Evolutionary conservation across 2,113 vertebrate genomes (phyloP).

Genomic region (Turdus rufiventris): DNA sequence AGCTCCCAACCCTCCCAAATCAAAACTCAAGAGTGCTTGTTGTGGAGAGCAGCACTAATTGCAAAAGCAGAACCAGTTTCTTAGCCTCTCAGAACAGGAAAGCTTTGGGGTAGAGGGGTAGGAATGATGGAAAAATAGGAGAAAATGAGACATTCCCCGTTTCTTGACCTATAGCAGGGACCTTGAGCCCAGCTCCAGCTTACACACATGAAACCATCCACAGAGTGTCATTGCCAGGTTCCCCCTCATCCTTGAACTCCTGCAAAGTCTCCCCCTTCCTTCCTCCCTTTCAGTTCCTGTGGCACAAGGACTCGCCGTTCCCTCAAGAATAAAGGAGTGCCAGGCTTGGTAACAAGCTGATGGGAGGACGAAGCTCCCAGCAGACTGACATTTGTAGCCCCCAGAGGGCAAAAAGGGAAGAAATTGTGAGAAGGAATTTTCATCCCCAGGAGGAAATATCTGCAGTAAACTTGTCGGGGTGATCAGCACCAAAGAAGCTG

Average conservation of each 20-base stretch:
- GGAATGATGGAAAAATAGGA: neutral
- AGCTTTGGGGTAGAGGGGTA: neutral
- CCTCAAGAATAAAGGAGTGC: neutral
- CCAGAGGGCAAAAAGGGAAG: neutral
- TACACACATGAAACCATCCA: neutral
- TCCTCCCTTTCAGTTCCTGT: neutral
- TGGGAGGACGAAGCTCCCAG: neutral
- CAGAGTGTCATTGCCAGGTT: neutral
- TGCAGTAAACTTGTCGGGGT: accelerated
- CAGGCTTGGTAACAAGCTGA: neutral
- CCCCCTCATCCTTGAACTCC: neutral
- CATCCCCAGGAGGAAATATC: neutral
- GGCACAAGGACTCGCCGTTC: neutral
- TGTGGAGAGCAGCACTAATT: neutral
- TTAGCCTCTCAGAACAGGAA: neutral
- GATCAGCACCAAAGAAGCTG: neutral
- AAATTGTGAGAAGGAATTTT: neutral
- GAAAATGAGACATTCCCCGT: neutral
- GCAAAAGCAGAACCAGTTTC: neutral
- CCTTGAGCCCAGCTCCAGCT: neutral
- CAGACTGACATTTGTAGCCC: neutral
- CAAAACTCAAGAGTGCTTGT: neutral
- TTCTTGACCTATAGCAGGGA: neutral
- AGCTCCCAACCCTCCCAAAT: neutral
- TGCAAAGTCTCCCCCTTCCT: neutral